Conservation (phyloP, 2,888 invertebrate species). For the Bedellia somnulentella region DNA sequence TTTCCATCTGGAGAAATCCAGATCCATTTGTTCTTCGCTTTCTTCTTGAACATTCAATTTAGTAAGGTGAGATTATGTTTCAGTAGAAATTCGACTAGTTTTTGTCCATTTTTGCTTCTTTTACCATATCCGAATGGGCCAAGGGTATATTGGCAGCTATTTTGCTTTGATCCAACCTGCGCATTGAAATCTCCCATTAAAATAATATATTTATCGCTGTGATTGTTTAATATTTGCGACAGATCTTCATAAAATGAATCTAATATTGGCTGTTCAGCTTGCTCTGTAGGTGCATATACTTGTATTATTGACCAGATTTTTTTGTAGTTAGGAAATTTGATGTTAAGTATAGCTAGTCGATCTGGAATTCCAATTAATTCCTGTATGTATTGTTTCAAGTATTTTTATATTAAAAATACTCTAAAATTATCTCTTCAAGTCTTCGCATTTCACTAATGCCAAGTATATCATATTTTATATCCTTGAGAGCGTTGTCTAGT, state of each 20-base stretch:
- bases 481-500: not conserved
- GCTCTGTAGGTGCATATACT: constrained; percentile 12
- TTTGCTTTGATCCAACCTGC: not conserved
- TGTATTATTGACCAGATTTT: constrained; percentile 9
- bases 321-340: constrained; percentile 8
- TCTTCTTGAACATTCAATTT: constrained; percentile 8
- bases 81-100: constrained; percentile 1
- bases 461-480: not conserved
- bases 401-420: constrained; percentile 9
- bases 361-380: constrained; percentile 11
- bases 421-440: not conserved
- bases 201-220: constrained; percentile 8
- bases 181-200: constrained; percentile 12
- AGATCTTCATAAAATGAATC: constrained; percentile 9
- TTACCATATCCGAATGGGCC: not conserved
- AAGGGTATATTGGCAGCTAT: not conserved
- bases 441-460: not conserved
- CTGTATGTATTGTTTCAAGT: constrained; percentile 9
- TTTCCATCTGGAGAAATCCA: constrained; percentile 8
- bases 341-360: constrained; percentile 10
- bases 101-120: constrained; percentile 2
- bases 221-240: constrained; percentile 2
- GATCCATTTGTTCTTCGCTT: constrained; percentile 10
- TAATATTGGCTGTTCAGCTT: constrained; percentile 7
- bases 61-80: constrained; percentile 1